Evolutionary conservation across 1,140 invertebrate species (phyloP), one percentile per base, ranked within the genome.

Genomic region (Leptoteleia sp.): DNA sequence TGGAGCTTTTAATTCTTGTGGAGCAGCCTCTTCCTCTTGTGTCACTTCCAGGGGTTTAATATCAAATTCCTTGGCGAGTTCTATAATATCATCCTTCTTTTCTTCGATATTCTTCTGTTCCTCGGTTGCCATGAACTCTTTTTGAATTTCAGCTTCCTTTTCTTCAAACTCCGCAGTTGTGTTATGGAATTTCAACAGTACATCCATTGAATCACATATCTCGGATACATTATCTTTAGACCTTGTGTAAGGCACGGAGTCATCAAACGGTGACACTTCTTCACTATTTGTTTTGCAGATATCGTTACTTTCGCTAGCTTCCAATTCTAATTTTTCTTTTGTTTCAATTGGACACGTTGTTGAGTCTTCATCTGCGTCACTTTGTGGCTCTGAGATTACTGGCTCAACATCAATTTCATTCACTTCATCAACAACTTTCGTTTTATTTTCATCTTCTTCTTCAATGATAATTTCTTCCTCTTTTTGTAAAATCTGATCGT

Each of bases 91-190:
- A 3, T 76, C 15, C 22, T 70, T 73, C 27, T 33, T 25, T 9
- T 75, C 71, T 29, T 59, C 64, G 1, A 71, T 29, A 6, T 77
- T 78, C 4, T 83, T 72, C 8, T 71, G 64, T 31, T 81, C 73
- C 0, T n/a, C n/a, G n/a, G 76, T 27, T 5, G 78, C 68, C 5
- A 68, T 19, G 17, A 48, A 43, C 4, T 83, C 75, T 4, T 80
- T 82, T 3, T 75, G 12, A 8, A 77, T 29, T 11, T 71, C 29
- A 0, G 72, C 40, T 19, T 76, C 79, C 25, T 82, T 75, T 12
- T 57, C 43, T 2, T 84, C 87, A 4, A 88, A 88, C 25, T 88
- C 86, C 79, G 84, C 47, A 80, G 75, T 17, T 76, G 87, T 65
- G 81, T 84, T 11, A 65, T 75, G 87, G 0, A 87, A 27, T 42